Evolutionary conservation across 2,113 vertebrate species (phyloP), one percentile per base, ranked within the genome.

Genomic region (Scatophagus argus): DNA sequence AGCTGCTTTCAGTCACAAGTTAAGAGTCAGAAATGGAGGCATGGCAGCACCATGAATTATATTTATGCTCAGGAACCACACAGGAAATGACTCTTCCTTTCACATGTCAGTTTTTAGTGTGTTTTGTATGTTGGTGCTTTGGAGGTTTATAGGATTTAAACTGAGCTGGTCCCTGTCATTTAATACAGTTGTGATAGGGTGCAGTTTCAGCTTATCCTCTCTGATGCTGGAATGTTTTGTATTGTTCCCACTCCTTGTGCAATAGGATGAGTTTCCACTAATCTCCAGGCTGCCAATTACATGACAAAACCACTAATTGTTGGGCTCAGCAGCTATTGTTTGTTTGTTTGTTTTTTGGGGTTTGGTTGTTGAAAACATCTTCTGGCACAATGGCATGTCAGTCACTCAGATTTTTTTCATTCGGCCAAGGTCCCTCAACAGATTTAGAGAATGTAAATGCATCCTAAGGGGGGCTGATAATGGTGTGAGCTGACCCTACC

Each of bases 251-350:
- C 8, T 59, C 34, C 36, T 81, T 80, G 64, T 54, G 72, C 32
- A 79, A 72, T 51, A 43, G 56, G 66, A 79, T 58, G 61, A 2
- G 1, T 77, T 74, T 56, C 51, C 36, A 59, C 19, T 69, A 70
- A n/a, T 58, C 65, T 55, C 1, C 38, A 32, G 29, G 23, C 58
- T 34, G 29, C 65, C 73, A 87, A 67, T 84, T 88, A 75, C 83
- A 76, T 52, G 46, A 77, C 64, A 81, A 83, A 82, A 79, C 63
- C 80, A 77, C 82, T 83, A 84, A 91, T 81, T 86, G 63, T 71
- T 38, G 56, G 68, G 51, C 64, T 88, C 49, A 55, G 49, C 55
- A 43, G 74, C 79, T 60, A 47, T 81, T 88, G 74, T 89, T 77
- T 83, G 41, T 46, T 84, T 67, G 38, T 77, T 80, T 79, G n/a